Percentiles rank a stretch among this genome's conserved stretches.
Conservation (phyloP, 2,797 vertebrate species). For the Megalops cyprinoides region DNA sequence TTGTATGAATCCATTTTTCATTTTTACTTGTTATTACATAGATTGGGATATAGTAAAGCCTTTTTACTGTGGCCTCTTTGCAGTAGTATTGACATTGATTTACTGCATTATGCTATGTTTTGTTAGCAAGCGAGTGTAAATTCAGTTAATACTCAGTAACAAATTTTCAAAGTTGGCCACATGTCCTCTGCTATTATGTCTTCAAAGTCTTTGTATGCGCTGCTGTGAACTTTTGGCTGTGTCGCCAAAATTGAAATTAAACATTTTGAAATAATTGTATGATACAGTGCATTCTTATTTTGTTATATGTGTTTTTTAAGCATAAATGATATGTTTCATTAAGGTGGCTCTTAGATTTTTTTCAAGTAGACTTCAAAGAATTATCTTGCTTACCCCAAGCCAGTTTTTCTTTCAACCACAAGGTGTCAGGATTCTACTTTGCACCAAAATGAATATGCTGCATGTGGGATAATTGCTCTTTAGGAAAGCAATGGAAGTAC, state of each 20-base stretch:
- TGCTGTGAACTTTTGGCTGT: background rate
- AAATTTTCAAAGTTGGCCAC: background rate
- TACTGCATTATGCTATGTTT: background rate
- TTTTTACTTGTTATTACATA: no score
- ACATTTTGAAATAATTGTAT: background rate
- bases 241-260: background rate
- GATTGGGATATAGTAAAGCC: no score
- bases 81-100: background rate
- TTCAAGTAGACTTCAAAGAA: no score
- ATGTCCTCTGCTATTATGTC: background rate
- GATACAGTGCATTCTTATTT: background rate
- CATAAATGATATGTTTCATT: background rate
- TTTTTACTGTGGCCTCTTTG: background rate
- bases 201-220: background rate
- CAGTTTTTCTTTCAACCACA: conserved; percentile 20
- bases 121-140: background rate
- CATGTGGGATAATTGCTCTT: background rate
- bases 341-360: conserved; percentile 1
- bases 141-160: background rate
- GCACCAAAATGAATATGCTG: background rate
- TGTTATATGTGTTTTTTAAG: background rate
- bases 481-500: background rate
- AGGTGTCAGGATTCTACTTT: conserved; percentile 22
- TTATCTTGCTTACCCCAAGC: background rate
- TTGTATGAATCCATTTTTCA: no score